Evolutionary conservation across 1,140 invertebrate genomes (phyloP), one percentile per base, ranked within the genome.

Genomic region (Drosophila insularis): DNA sequence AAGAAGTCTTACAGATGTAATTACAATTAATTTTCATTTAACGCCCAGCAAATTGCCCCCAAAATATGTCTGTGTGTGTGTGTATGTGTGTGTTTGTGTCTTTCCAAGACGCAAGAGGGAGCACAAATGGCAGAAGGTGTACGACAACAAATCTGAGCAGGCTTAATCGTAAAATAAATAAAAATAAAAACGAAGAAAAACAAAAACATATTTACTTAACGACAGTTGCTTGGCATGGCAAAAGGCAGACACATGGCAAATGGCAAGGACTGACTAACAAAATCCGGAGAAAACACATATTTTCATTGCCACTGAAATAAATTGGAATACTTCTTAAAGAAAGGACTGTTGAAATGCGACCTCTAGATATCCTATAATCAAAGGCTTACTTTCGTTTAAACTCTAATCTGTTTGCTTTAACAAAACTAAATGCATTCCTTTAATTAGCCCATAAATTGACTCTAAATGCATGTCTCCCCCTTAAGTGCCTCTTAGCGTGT

Each of bases 1-100:
- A 78, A 27, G 40, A 63, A 63, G 40, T 60, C 50, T 32, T 40
- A 60, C 40, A 64, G 55, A 62, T 76, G 68, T 78, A 67, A 76
- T 76, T 78, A 63, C 76, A 78, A 78, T 78, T 78, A 76, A 78
- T 78, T 76, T 78, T 78, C 72, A 78, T 78, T 78, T 78, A 71
- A 27, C 43, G 35, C 54, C 17, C 40, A 32, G 21, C 37, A 50
- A 64, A 58, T 50, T 19, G 54, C 32, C 21, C 21, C 27, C 65
- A 69, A 77, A 69, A 50, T 50, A 63, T 68, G 60, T 35, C 2
- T 35, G 8, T 1, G 32, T 35, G 35, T 13, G 35, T 37, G 35
- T 11, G 35, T 11, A 11, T 11, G 35, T 11, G 35, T 13, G 35
- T 11, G 27, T 27, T 27, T 11, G 32, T 11, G 32, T 35, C 32